phyloP scores from a whole-genome alignment of 53 echinoderm and acorn worm genomes.

The Crossaster papposus region DNA sequence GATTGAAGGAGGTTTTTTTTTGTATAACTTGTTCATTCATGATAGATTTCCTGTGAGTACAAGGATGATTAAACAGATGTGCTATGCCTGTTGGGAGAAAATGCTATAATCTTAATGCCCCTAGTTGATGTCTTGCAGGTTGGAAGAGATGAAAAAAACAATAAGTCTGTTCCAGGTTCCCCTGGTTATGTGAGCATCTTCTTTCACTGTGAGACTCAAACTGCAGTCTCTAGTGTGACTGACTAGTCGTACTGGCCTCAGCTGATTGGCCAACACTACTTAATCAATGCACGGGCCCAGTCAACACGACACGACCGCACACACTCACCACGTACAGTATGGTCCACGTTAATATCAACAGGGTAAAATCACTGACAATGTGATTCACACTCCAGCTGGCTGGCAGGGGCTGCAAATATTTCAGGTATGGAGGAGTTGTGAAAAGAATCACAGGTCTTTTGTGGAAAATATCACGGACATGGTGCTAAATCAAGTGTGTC shows the following conservation, averaged over 20 bases:
- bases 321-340: background rate
- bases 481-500: background rate
- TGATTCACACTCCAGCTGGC: slow-evolving; percentile 39
- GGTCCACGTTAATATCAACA: slow-evolving; percentile 38
- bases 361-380: slow-evolving; percentile 52
- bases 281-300: slow-evolving; percentile 41
- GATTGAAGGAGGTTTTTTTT: slow-evolving; percentile 2
- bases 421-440: background rate
- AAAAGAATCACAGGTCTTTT: background rate
- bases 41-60: slow-evolving; percentile 21
- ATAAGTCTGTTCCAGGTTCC: too few species aligned
- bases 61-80: background rate
- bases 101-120: slow-evolving; percentile 35
- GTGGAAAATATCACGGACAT: background rate
- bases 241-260: slow-evolving; percentile 19
- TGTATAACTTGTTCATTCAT: slow-evolving; percentile 24
- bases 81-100: background rate
- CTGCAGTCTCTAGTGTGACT: background rate
- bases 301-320: slow-evolving; percentile 12
- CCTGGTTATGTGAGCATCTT: background rate
- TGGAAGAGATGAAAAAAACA: background rate
- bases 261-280: slow-evolving; percentile 43
- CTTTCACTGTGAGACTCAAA: background rate
- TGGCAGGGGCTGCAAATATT: background rate
- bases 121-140: slow-evolving; percentile 2